Evolutionary conservation across 2,888 invertebrate species (phyloP), one percentile per base, ranked within the genome.

Genomic region (Lithophane leautieri): DNA sequence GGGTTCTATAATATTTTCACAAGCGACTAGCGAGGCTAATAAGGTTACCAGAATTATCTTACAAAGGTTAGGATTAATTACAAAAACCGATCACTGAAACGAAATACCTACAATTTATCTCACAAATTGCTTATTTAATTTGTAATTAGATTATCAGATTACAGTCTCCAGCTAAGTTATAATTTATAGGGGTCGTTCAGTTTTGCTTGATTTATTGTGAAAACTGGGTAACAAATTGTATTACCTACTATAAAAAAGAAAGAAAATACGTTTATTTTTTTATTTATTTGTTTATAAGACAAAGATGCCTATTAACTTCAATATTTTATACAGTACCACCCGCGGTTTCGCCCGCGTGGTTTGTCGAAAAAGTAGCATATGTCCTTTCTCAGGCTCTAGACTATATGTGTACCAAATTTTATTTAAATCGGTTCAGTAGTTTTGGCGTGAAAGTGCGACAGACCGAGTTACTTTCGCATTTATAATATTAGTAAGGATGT

Each of bases 141-240:
- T 78, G 67, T 81, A 79, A 84, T 76, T 69, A 83, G 79, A 83
- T 88, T 85, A 86, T 78, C 80, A 70, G 80, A 79, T 85, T 80
- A 81, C 73, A 60, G 22, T 65, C 54, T 68, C 40, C 11, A 69
- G 47, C 65, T 50, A 80, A 76, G 77, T 86, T 77, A 71, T 76
- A 68, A 83, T 85, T 85, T 76, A 77, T 81, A 28, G 65, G 40
- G 67, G 70, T 62, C 61, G 70, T 42, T 66, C 25, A 42, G 52
- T 42, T 70, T 61, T 47, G 47, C 22, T 52, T 76, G 73, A 85
- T 85, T 85, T 82, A 87, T 78, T 63, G 34, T n/a, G 54, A 34
- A 58, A 70, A 50, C 25, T 56, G 58, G 47, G 4, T 61, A 77
- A 67, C 65, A 73, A 79, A 79, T 79, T 75, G 22, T 69, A n/a